Evolutionary conservation across 2,888 invertebrate genomes (phyloP), one percentile per base, ranked within the genome.

Genomic region (Thysanoteuthis rhombus): DNA sequence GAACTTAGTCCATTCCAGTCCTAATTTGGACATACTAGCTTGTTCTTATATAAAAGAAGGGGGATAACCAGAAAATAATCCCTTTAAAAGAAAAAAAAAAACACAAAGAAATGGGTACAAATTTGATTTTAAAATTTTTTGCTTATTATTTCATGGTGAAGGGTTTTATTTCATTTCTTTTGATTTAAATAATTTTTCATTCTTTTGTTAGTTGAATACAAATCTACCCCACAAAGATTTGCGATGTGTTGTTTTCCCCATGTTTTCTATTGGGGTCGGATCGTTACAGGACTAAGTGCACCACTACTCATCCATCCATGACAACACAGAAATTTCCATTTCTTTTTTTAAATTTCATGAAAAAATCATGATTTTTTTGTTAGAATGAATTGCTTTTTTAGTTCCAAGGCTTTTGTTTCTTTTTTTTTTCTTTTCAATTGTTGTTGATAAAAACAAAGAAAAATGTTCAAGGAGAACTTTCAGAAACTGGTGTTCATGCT

Each of bases 1-100:
- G n/a, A 75, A 75, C 75, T 75, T 75, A 75, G 75, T 75, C 75
- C 75, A 75, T 75, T 75, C 75, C 75, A 75, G 75, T 75, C 75
- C 75, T 75, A 12, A n/a, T n/a, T 75, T 75, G 75, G 75, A 75
- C n/a, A 75, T 75, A 19, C 16, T 75, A 75, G 75, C 75, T 75
- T n/a, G 32, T 75, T 75, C 32, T 75, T 75, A 75, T 75, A 75
- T n/a, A 75, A 52, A 52, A 52, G 25, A 22, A 52, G 25, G 52
- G 52, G 52, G 52, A 19, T 6, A 52, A n/a, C n/a, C 5, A 22
- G 25, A 25, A 3, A 22, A 4, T 22, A 32, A 32, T 32, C 28
- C 75, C 75, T 10, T 1, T n/a, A 75, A 32, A 75, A 32, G 8
- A 12, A 58, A 52, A 52, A 52, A 52, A 52, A 52, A 52, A 52